Evolutionary conservation across 2,797 vertebrate species (phyloP).

Genomic region (Gila robusta): DNA sequence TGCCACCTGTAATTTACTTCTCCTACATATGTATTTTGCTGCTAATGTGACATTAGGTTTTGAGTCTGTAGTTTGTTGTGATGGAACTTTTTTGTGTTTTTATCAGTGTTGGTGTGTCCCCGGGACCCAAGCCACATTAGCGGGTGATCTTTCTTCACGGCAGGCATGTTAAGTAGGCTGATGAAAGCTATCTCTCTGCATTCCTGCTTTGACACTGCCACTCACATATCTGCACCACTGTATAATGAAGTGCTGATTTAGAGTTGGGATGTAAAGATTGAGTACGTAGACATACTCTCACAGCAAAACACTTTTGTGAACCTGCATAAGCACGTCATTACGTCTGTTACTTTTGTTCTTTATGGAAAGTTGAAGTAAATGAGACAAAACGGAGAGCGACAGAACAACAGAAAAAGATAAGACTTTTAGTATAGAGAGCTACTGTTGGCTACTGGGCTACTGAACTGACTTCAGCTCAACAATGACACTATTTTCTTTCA

Average conservation of each 20-base stretch:
- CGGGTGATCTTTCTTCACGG: constrained; percentile 34
- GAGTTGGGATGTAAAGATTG: constrained; percentile 15
- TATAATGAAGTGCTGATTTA: constrained; percentile 41
- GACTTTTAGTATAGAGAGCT: not conserved
- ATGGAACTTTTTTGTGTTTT: constrained; percentile 28
- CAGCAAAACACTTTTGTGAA: not conserved
- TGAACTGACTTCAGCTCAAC: not conserved
- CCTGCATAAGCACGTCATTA: not conserved
- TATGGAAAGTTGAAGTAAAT: not conserved
- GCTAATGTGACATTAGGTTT: constrained; percentile 4
- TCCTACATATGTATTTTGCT: not conserved
- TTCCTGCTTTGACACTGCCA: constrained; percentile 48
- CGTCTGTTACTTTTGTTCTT: not conserved
- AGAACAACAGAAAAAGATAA: not conserved
- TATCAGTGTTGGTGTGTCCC: constrained; percentile 13
- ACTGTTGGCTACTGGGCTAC: not conserved
- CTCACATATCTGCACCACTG: constrained; percentile 14
- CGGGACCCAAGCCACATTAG: constrained; percentile 20
- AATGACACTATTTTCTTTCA: not conserved
- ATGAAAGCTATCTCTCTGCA: constrained; percentile 48
- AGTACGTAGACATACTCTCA: not conserved
- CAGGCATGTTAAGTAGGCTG: constrained; percentile 42
- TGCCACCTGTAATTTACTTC: not conserved
- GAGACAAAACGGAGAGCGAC: not conserved
- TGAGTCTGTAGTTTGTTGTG: constrained; percentile 20